Conservation (phyloP, 1,140 invertebrate genomes). For the Muscidifurax raptorellus region DNA sequence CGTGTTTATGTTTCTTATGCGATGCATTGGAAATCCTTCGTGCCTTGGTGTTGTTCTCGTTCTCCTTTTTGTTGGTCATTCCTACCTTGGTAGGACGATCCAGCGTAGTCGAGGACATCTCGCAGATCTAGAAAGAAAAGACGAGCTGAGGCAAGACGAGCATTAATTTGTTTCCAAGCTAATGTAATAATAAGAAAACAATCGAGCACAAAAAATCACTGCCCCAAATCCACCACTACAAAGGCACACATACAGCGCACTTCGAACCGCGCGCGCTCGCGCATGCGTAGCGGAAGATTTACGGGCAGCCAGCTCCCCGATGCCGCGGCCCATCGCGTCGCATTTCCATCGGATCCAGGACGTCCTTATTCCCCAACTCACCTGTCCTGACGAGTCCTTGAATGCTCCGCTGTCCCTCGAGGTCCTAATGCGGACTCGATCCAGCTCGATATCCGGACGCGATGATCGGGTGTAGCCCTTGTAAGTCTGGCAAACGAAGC, state of each 20-base stretch:
- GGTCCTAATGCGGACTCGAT: background rate
- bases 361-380: background rate
- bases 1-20: slow-evolving; percentile 71
- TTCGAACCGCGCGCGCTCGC: slow-evolving; percentile 65
- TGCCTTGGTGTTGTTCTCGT: slow-evolving; percentile 61
- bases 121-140: slow-evolving; percentile 47
- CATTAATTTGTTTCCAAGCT: background rate
- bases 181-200: too few relatives aligned
- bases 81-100: slow-evolving; percentile 65
- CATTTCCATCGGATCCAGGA: background rate
- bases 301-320: slow-evolving; percentile 45
- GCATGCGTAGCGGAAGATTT: slow-evolving; percentile 63
- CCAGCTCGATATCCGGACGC: background rate
- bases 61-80: slow-evolving; percentile 67
- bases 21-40: slow-evolving; percentile 63
- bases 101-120: slow-evolving; percentile 67
- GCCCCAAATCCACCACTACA: background rate
- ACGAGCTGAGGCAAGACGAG: background rate
- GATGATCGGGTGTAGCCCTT: background rate
- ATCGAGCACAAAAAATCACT: too few relatives aligned
- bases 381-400: background rate
- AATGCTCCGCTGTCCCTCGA: background rate
- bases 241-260: slow-evolving; percentile 2
- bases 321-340: background rate
- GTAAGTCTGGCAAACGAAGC: background rate